Percentiles rank a stretch among this genome's conserved stretches.
Evolutionary conservation across 2,113 vertebrate genomes (phyloP).

Genomic region (Brevimyrus niger): DNA sequence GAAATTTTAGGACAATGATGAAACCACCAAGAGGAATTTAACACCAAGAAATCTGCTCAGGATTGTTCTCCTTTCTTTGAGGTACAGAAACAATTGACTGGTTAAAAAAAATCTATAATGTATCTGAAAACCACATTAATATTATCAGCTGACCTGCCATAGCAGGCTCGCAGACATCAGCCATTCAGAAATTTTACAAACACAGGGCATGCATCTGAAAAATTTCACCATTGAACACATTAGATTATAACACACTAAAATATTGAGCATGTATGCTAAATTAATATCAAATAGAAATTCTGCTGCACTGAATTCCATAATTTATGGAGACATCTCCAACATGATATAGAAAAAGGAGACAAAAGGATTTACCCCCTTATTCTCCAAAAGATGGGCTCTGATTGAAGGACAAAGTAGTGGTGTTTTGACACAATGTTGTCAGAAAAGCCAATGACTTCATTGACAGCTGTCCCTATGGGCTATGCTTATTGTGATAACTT

Average conservation of each 20-base stretch:
- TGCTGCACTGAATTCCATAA: not conserved
- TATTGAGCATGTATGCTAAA: not conserved
- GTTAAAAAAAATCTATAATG: not conserved
- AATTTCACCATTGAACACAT: not conserved
- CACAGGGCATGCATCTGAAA: not conserved
- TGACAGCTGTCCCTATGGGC: not conserved
- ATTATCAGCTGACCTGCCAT: not conserved
- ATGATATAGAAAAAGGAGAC: not conserved
- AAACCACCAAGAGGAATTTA: not conserved
- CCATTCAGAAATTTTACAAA: not conserved
- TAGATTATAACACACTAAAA: not conserved
- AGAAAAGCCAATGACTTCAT: not conserved
- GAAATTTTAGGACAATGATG: not conserved
- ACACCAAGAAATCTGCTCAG: not conserved
- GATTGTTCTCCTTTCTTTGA: not conserved
- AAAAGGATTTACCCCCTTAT: not conserved
- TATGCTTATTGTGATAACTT: not conserved
- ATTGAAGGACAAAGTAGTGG: not conserved
- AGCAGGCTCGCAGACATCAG: not conserved
- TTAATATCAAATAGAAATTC: not conserved
- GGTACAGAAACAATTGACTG: not conserved
- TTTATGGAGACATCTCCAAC: not conserved
- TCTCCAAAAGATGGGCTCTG: not conserved
- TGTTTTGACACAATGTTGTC: not conserved
- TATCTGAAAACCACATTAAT: not conserved